Percentiles rank a stretch among this genome's conserved stretches.
Evolutionary conservation across 2,113 vertebrate genomes (phyloP).

Genomic region (Vulpes lagopus): DNA sequence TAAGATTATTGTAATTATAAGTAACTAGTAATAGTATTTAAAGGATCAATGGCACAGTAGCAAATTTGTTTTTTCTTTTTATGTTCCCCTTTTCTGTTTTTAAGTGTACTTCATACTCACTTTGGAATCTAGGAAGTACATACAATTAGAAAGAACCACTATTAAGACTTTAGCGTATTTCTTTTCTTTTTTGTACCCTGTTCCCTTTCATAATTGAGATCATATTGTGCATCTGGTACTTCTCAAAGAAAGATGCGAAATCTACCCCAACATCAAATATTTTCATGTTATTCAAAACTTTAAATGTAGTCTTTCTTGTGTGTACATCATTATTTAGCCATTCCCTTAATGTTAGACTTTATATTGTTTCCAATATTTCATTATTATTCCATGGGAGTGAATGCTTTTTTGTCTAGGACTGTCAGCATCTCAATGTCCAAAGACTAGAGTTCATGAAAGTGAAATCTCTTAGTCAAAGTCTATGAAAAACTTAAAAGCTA

Average conservation of each 20-base stretch:
- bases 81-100: neutral
- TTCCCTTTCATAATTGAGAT: neutral
- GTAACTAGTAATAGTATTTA: neutral
- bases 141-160: neutral
- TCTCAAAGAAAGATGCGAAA: neutral
- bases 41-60: neutral
- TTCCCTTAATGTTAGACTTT: neutral
- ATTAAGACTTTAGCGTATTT: neutral
- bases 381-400: neutral
- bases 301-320: neutral
- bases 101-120: neutral
- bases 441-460: conserved; percentile 32
- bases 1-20: neutral
- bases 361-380: conserved; percentile 32
- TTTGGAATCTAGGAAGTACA: neutral
- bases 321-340: neutral
- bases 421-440: neutral
- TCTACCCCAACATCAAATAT: neutral
- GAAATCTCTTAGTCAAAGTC: neutral
- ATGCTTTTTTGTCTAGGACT: neutral
- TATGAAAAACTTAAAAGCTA: conserved; percentile 2
- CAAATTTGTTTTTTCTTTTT: neutral
- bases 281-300: conserved; percentile 20
- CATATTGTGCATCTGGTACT: neutral
- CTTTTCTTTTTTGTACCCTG: neutral